Evolutionary conservation across 1,140 invertebrate species (phyloP), one percentile per base, ranked within the genome.

Genomic region (Carposina sasakii): DNA sequence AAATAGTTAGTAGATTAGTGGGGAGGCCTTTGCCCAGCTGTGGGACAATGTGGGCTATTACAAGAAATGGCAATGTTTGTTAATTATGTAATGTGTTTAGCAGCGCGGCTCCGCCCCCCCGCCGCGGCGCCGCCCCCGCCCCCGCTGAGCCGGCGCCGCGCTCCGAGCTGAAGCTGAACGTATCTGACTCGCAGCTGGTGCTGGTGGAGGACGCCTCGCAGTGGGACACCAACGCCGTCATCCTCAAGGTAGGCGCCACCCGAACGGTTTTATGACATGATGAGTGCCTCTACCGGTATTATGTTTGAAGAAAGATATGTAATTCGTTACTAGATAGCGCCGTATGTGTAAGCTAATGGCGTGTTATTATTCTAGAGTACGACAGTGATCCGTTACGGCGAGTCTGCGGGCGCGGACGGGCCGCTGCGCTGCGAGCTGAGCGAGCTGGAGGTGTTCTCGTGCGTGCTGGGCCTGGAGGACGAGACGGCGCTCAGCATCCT

Each of bases 401-500:
- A n/a, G n/a, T 92, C 93, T 0, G 87, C 89, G 15, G 89, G 91
- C 48, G 82, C 82, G 15, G 90, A 91, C 57, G 91, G 94, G 58
- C 93, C 94, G 0, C 73, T 98, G 13, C 93, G 93, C 0, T 96
- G 96, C 67, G 95, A 92, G 78, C 85, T 99, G 13, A 95, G 95
- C 57, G 92, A 95, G 63, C 91, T 96, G 62, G 96, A 98, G 84
- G 88, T 98, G 56, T 98, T 97, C 81, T 98, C 96, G 0, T 98
- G 96, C 79, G 93, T 95, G 53, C 83, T 98, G 31, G 95, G 94
- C 5, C 88, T 93, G 54, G 96, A 98, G 85, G 94, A 98, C 48
- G 96, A 98, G 69, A 98, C 96, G 0, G 96, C 96, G 1, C 85
- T 98, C 3, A 96, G 96, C n/a, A 98, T 99, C 56, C 93, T 98